A percentile compares a stretch with the other conserved stretches of the same genome.
Evolutionary conservation across 2,113 vertebrate genomes (phyloP).

Genomic region (Melospiza georgiana): DNA sequence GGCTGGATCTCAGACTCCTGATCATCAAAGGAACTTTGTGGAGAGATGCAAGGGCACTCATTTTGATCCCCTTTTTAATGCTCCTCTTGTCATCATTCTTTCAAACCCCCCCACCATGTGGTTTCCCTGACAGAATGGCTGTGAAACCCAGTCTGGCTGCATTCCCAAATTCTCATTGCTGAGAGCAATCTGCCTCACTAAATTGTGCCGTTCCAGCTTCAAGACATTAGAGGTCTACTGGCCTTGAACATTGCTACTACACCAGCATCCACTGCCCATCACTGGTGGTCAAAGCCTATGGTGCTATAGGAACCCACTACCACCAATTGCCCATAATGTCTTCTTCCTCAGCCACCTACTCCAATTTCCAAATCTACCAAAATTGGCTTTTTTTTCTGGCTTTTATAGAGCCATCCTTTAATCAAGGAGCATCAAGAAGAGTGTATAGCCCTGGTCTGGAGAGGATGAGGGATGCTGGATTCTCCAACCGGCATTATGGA

Average conservation of each 20-base stretch:
- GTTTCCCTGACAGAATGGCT: neutral
- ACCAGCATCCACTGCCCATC: neutral
- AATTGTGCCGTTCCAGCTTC: neutral
- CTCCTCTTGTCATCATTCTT: neutral
- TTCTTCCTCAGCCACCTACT: neutral
- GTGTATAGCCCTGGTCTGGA: neutral
- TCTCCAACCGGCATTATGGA: neutral
- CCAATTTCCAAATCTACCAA: neutral
- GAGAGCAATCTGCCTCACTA: neutral
- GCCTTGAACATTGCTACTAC: neutral
- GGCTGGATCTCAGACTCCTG: neutral
- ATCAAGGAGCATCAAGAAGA: neutral
- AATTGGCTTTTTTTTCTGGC: neutral
- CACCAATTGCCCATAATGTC: neutral
- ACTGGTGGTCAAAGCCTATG: neutral
- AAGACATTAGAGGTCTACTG: neutral
- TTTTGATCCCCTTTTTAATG: neutral
- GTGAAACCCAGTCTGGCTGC: neutral
- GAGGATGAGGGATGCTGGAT: neutral
- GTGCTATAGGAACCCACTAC: neutral
- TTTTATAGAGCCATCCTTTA: neutral
- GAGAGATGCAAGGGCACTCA: neutral
- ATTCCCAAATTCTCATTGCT: neutral
- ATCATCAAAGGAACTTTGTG: neutral
- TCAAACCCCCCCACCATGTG: rapidly evolving